These are phyloP conservation scores for Cryptotis parvus DNA, from an alignment of 2,113 vertebrate genomes.

Conservation along the genomic window DNA sequence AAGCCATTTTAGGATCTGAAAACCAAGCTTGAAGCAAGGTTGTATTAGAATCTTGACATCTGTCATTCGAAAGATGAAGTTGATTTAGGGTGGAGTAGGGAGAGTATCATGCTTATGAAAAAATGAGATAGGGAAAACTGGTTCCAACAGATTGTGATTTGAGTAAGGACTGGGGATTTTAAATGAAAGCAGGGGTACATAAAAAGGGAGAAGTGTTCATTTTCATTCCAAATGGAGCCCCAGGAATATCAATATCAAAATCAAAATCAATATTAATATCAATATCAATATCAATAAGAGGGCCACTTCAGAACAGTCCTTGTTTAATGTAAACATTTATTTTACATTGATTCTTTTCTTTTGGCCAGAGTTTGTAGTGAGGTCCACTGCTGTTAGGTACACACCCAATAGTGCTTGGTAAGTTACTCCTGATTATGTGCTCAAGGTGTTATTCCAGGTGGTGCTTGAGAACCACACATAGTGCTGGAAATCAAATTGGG, in stretches of 20 bases:
- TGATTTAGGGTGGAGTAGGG: no score
- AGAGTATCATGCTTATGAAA: not conserved
- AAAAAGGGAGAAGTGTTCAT: not conserved
- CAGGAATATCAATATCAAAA: fast-evolving
- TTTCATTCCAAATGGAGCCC: not conserved
- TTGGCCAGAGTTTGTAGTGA: not conserved
- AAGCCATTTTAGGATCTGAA: not conserved
- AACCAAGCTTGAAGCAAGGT: not conserved
- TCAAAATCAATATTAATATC: fast-evolving
- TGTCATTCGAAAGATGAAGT: not conserved
- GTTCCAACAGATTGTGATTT: not conserved
- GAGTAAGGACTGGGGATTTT: not conserved
- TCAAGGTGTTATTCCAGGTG: no score
- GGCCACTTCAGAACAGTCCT: not conserved
- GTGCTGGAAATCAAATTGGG: no score
- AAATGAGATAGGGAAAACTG: not conserved
- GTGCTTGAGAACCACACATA: no score
- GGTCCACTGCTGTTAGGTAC: no score
- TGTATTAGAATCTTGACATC: not conserved
- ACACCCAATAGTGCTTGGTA: no score
- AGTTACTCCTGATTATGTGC: no score
- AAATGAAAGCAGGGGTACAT: not conserved
- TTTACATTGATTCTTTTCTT: not conserved
- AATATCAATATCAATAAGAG: not conserved
- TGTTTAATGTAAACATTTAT: not conserved